Conservation (phyloP, 2,797 vertebrate genomes). For the Peromyscus nudipes region DNA sequence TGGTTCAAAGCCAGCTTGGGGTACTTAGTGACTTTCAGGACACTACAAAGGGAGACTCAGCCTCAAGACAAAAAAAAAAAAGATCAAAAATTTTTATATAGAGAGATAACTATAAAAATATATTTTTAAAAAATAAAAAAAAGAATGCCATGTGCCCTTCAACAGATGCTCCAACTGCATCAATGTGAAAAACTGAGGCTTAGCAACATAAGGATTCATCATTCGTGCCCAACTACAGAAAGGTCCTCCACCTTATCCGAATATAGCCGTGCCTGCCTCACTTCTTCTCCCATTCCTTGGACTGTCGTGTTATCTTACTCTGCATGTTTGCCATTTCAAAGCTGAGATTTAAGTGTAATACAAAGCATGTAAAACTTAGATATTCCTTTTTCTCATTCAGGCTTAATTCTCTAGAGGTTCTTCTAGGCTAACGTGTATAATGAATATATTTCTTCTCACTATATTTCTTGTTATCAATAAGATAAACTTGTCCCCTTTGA, state of each 20-base stretch:
- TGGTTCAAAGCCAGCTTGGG: background rate
- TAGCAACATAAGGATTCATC: background rate
- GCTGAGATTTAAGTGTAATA: background rate
- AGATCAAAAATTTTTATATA: background rate
- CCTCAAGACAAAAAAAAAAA: background rate
- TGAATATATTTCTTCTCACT: background rate
- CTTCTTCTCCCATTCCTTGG: no score
- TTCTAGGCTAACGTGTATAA: background rate
- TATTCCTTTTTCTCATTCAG: background rate
- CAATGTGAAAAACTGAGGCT: background rate
- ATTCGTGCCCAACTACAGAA: background rate
- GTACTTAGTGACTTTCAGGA: background rate
- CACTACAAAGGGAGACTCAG: background rate
- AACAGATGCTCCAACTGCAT: background rate
- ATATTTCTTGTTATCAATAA: background rate
- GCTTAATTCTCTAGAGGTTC: background rate
- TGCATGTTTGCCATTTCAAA: background rate
- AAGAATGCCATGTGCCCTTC: background rate
- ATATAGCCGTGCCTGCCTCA: rapidly evolving
- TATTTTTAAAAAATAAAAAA: background rate
- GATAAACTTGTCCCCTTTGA: background rate
- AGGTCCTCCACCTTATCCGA: background rate
- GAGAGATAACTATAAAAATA: background rate
- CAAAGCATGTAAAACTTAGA: background rate
- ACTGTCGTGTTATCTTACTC: background rate